Conservation (phyloP, 2,113 vertebrate genomes). For the Alces alces region DNA sequence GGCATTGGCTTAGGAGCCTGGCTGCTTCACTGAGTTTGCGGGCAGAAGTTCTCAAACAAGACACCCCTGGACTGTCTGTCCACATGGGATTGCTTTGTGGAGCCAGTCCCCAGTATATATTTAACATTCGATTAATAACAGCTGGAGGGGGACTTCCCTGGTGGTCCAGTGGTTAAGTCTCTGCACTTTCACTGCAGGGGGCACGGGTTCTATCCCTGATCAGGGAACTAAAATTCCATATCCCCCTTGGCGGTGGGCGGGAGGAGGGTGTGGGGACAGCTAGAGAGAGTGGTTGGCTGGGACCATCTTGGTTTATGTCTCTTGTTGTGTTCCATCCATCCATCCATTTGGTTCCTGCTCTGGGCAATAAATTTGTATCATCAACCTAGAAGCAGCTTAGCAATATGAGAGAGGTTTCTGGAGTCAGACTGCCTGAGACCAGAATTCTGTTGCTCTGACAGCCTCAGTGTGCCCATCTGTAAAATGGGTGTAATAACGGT, state of each 20-base stretch:
- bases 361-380: accelerated
- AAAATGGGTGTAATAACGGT: accelerated
- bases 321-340: background rate
- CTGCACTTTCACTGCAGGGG: background rate
- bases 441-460: background rate
- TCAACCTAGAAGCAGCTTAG: background rate
- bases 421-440: background rate
- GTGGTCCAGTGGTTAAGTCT: background rate
- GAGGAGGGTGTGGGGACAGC: accelerated
- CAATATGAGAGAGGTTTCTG: accelerated
- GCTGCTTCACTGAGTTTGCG: accelerated
- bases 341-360: accelerated
- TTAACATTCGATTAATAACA: accelerated
- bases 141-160: background rate
- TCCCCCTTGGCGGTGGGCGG: background rate
- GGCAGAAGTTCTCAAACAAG: too few species aligned
- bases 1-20: accelerated
- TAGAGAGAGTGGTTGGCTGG: background rate
- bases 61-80: background rate
- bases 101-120: accelerated
- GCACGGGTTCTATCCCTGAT: background rate
- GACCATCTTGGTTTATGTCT: background rate
- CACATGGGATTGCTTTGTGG: accelerated
- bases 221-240: background rate
- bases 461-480: background rate